Evolutionary conservation across 2,888 invertebrate species (phyloP).

Genomic region (Sphaerophoria rueppellii): DNA sequence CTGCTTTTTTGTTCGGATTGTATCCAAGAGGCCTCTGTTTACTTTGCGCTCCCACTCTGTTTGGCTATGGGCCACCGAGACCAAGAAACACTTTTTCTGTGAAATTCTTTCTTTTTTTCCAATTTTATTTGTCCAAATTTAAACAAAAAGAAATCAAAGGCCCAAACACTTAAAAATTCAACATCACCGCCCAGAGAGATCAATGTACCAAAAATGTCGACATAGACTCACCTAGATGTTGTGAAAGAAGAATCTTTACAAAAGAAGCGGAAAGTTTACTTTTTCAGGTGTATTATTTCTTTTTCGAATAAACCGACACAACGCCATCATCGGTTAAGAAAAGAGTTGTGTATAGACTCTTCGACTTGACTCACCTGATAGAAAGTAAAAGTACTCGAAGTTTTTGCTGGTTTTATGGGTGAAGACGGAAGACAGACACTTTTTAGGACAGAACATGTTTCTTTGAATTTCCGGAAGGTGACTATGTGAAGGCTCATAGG

Average conservation of each 20-base stretch:
- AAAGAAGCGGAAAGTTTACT: conserved; percentile 49
- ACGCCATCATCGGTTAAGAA: not conserved
- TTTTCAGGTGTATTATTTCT: conserved; percentile 22
- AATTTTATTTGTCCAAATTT: conserved; percentile 17
- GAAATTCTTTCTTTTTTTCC: conserved; percentile 18
- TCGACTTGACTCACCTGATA: conserved; percentile 1
- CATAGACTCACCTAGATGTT: conserved; percentile 16
- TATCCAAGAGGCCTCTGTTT: conserved; percentile 52
- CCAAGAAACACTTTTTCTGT: not conserved
- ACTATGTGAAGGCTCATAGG: not conserved
- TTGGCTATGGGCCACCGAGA: not conserved
- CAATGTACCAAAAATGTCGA: conserved; percentile 42
- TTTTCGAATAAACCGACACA: not conserved
- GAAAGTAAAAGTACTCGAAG: conserved; percentile 62
- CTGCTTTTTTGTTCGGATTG: conserved; percentile 38
- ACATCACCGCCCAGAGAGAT: conserved; percentile 14
- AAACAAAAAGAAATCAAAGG: conserved; percentile 18
- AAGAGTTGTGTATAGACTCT: not conserved
- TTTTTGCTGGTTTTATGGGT: conserved; percentile 6
- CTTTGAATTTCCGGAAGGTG: not conserved
- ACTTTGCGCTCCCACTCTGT: conserved; percentile 47
- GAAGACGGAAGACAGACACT: conserved; percentile 43
- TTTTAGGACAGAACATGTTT: not conserved
- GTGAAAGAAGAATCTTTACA: conserved; percentile 23
- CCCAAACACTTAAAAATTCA: not conserved